Conservation (phyloP, 2,888 invertebrate species). For the Dolomedes plantarius region DNA sequence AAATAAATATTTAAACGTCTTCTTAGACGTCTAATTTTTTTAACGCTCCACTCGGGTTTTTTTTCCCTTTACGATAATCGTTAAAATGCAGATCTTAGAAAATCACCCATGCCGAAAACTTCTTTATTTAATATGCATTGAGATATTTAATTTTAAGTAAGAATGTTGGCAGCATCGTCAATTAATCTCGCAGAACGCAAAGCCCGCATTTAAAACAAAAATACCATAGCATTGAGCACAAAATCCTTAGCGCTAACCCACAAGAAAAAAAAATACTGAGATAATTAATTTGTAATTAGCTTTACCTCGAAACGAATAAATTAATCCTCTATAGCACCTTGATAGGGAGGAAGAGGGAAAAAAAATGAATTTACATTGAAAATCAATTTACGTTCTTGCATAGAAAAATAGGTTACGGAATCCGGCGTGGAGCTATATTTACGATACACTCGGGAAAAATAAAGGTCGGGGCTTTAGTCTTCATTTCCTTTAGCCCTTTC, state of each 20-base stretch:
- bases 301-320: slow-evolving; percentile 28
- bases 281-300: slow-evolving; percentile 68
- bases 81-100: too few species aligned
- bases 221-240: too few species aligned
- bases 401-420: slow-evolving; percentile 48
- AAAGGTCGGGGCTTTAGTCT: slow-evolving; percentile 50
- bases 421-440: slow-evolving; percentile 61
- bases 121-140: too few species aligned
- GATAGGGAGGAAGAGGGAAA: slow-evolving; percentile 46
- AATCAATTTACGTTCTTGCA: slow-evolving; percentile 53
- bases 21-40: too few species aligned
- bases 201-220: too few species aligned
- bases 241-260: neutral
- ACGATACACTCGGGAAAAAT: slow-evolving; percentile 60
- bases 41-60: too few species aligned
- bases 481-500: slow-evolving; percentile 59
- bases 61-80: too few species aligned
- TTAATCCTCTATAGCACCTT: slow-evolving; percentile 34
- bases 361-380: slow-evolving; percentile 66
- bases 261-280: slow-evolving; percentile 21
- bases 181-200: too few species aligned
- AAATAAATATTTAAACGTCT: too few species aligned
- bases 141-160: too few species aligned
- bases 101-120: too few species aligned
- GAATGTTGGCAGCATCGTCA: too few species aligned